Evolutionary conservation across 2,113 vertebrate genomes (phyloP), one percentile per base, ranked within the genome.

Genomic region (Grallaria varia): DNA sequence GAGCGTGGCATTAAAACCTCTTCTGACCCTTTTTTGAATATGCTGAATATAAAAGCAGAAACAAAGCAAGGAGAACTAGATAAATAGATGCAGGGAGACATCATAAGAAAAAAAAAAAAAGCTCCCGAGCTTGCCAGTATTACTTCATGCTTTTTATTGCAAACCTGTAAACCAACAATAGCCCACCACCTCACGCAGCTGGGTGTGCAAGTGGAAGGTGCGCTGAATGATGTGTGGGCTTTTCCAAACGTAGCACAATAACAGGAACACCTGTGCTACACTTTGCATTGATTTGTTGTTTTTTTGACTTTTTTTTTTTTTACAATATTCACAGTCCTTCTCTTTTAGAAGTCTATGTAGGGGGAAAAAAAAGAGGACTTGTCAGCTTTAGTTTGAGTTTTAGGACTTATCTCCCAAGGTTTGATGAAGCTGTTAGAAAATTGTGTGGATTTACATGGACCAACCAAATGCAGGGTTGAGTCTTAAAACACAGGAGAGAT

Each of bases 11-110:
- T 87, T 95, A 95, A 95, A 97, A 95, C 87, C 90, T 81, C 67
- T 90, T 78, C 80, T 96, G 93, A 93, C 94, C 94, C 94, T 92
- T 69, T 93, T 97, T 90, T 94, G 93, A 97, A 95, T 96, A 97
- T 87, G 62, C 71, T 90, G 90, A 96, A 89, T 94, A 74, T 79
- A 79, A 97, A 96, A 95, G 44, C 92, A 80, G 87, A 95, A 55
- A 53, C 30, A 52, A 75, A 63, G 78, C 45, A 79, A 92, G 90
- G 59, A 92, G 71, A 95, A 89, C 74, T 89, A 85, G 94, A 87
- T 95, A 96, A 94, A 96, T 89, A 95, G 92, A 95, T 83, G 90
- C 87, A 79, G 62, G 47, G 92, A 97, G 81, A 89, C 90, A 87
- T 78, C 67, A 73, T 82, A 89, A 89, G 3, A 2, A 31, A 45